Evolutionary conservation across 1,140 invertebrate species (phyloP), one percentile per base, ranked within the genome.

Genomic region (Ceratoteleas bidentatus): DNA sequence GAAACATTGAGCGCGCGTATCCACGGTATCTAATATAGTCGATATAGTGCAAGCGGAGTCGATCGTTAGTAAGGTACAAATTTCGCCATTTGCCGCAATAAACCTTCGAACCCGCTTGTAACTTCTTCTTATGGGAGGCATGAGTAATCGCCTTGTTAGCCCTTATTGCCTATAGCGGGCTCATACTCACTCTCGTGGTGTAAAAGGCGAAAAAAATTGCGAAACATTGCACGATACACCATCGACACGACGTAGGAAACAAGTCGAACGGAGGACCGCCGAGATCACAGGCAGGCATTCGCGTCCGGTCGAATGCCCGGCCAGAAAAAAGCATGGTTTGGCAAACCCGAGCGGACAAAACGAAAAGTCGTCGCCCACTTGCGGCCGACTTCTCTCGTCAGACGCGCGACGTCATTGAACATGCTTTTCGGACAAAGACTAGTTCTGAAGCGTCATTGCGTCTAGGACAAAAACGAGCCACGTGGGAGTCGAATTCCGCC

Each of bases 131-230:
- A 88, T 89, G 86, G 88, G 70, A 88, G 87, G 87, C 87, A 91
- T 91, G 90, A 91, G 88, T 91, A 90, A 91, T 91, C 89, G 87
- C 84, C 90, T 91, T 91, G 90, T 91, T 91, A 91, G 89, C 88
- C 87, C 89, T 90, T 90, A 88, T 90, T 88, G 89, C 85, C 88
- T 85, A 90, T 90, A 87, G 86, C 80, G 83, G 53, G 53, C 79
- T 89, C 84, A 85, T 88, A 87, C 86, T 87, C 85, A 82, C 85
- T 86, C 85, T 84, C 81, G 45, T 56, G 50, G 66, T 83, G 60
- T 75, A 70, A 79, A 53, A 73, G 50, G 53, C 45, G 58, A 70
- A 83, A 86, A 86, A 85, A 88, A 82, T 84, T 72, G 58, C 80
- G 65, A 83, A 88, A 89, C 86, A 88, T 84, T 85, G 79, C 85